Conservation (phyloP, 2,113 vertebrate species). For the Polypterus senegalus region DNA sequence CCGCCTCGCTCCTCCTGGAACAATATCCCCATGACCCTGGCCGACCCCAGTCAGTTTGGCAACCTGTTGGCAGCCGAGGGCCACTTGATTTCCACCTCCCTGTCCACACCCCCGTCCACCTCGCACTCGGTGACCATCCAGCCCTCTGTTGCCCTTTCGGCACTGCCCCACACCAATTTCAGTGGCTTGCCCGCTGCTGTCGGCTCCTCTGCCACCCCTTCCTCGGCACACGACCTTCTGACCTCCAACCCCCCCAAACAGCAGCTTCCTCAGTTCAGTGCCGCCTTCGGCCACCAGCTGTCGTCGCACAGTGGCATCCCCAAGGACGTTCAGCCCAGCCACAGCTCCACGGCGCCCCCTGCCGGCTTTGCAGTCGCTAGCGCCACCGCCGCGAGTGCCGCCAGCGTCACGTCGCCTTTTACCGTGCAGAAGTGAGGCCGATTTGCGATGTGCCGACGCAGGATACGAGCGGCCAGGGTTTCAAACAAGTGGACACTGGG, state of each 20-base stretch:
- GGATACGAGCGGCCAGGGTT: neutral
- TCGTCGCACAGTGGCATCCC: conserved; percentile 95
- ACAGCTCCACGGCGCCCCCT: conserved; percentile 94
- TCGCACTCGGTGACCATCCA: conserved; percentile 82
- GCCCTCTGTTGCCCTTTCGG: conserved; percentile 84
- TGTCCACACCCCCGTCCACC: conserved; percentile 86
- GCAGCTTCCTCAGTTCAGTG: conserved; percentile 96
- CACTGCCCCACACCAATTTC: conserved; percentile 76
- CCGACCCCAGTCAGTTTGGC: conserved; percentile 80
- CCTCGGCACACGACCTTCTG: conserved; percentile 57
- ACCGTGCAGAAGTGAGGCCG: conserved; percentile 66
- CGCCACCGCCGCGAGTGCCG: conserved; percentile 87
- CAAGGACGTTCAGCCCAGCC: conserved; percentile 97
- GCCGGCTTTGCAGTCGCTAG: conserved; percentile 83
- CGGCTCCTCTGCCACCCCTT: conserved; percentile 54
- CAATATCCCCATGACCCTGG: conserved; percentile 72
- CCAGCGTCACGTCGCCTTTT: conserved; percentile 71
- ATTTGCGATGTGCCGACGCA: neutral
- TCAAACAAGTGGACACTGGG: neutral
- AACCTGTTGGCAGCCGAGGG: conserved; percentile 80
- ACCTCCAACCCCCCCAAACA: conserved; percentile 82
- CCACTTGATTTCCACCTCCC: conserved; percentile 89
- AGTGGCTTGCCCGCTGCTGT: conserved; percentile 49
- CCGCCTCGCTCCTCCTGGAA: conserved; percentile 79
- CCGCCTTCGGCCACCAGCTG: conserved; percentile 94